Evolutionary conservation across 2,113 vertebrate genomes (phyloP).

Genomic region (Hippocampus abdominalis): DNA sequence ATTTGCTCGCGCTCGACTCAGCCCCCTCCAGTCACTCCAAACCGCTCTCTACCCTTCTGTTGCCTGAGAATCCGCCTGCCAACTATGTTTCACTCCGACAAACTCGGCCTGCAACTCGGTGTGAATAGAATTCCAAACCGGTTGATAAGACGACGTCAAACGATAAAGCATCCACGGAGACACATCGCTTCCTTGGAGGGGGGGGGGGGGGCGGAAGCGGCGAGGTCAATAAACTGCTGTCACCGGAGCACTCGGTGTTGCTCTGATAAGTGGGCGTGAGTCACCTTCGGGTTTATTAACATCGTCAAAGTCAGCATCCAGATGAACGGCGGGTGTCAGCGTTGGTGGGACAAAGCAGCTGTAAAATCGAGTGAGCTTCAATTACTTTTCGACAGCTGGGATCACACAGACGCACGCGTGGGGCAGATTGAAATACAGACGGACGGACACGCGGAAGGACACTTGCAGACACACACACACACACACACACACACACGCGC

Average conservation of each 20-base stretch:
- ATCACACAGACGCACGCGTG: constrained; percentile 10
- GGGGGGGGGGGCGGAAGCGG: neutral
- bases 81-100: constrained; percentile 39
- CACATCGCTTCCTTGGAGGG: neutral
- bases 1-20: constrained; percentile 53
- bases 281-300: constrained; percentile 22
- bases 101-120: constrained; percentile 37
- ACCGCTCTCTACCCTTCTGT: constrained; percentile 46
- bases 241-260: constrained; percentile 6
- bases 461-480: no score
- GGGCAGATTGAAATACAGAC: neutral
- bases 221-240: neutral
- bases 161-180: constrained; percentile 12
- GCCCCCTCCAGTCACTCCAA: constrained; percentile 46
- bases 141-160: constrained; percentile 3
- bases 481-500: no score
- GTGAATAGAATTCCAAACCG: constrained; percentile 30
- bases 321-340: neutral
- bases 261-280: constrained; percentile 14
- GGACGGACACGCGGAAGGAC: no score
- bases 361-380: constrained; percentile 5
- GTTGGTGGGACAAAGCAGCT: neutral
- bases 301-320: constrained; percentile 8
- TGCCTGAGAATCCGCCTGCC: constrained; percentile 46
- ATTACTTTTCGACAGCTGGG: constrained; percentile 11